A percentile compares a stretch with the other conserved stretches of the same genome.
These are phyloP conservation scores for Petrophora chlorosata DNA, from an alignment of 2,888 invertebrate species.

Conservation along the genomic window DNA sequence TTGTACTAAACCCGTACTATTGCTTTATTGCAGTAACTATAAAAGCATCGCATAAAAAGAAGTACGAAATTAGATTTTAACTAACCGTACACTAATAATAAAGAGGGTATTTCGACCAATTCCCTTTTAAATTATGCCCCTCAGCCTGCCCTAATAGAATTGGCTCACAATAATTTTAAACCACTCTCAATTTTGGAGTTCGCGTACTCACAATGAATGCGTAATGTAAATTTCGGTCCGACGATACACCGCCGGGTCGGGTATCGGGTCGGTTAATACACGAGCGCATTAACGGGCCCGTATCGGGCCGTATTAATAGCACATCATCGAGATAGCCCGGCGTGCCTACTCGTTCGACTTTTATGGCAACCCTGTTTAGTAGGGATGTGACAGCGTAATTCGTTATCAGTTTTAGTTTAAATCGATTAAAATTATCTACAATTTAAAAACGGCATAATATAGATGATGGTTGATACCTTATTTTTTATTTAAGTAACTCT, in stretches of 20 bases:
- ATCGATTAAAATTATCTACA: too few relatives aligned
- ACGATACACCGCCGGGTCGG: slow-evolving; percentile 12
- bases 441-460: too few relatives aligned
- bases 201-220: slow-evolving; percentile 5
- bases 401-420: too few relatives aligned
- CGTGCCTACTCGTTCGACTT: slow-evolving; percentile 34
- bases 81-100: too few relatives aligned
- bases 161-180: slow-evolving; percentile 10
- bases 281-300: slow-evolving; percentile 65
- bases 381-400: too few relatives aligned
- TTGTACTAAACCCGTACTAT: too few relatives aligned
- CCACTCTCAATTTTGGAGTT: slow-evolving; percentile 1
- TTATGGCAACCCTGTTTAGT: slow-evolving; percentile 46
- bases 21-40: too few relatives aligned
- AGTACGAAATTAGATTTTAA: too few relatives aligned
- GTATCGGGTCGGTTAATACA: slow-evolving; percentile 48
- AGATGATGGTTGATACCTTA: too few relatives aligned
- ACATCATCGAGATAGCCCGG: slow-evolving; percentile 71
- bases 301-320: slow-evolving; percentile 76
- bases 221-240: slow-evolving; percentile 12
- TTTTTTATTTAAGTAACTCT: too few relatives aligned
- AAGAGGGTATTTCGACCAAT: too few relatives aligned
- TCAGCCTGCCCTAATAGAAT: slow-evolving; percentile 9
- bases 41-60: too few relatives aligned
- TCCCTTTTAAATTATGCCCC: neutral